Base-by-base conservation (phyloP, 2,888 invertebrate species). In the Oligia strigilis region DNA sequence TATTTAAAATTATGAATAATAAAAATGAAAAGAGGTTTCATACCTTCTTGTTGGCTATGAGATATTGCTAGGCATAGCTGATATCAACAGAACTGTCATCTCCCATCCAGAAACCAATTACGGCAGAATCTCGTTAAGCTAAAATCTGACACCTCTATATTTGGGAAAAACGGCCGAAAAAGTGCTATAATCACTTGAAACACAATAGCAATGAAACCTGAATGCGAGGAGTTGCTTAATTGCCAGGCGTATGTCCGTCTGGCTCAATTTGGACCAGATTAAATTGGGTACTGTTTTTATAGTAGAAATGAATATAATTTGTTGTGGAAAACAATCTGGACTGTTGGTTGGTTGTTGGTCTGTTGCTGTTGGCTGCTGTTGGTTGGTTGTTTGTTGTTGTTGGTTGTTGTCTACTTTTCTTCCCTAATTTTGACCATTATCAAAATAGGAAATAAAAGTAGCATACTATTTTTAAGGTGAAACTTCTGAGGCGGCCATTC, bases 61-160 rank as follows among this genome's bases (percentile, higher is more conserved):
- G 17, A 52, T 17, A 4, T 58, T 62, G 19, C 49, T 19, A 70
- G 52, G 13, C 17, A 62, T 17, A 49, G 0, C 75, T 60, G 8
- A 11, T 23, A 23, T 36, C 9, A 13, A 55, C 23, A 62, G 23
- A 52, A 4, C 23, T 60, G 29, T n/a, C n/a, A 36, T 55, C 36
- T 36, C 23, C 4, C 13, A 49, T 2, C 36, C 14, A n/a, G n/a
- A 23, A 40, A 72, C 36, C 81, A 73, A 81, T 78, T 81, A 79
- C 19, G 55, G 60, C 46, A 1, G 55, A 46, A 4, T 64, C 62
- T 79, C 73, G 64, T 81, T 78, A 72, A 36, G 11, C 19, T 64
- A 46, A 36, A 29, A 79, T n/a, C 55, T 64, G 81, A 64, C 14
- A 36, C 62, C 19, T 17, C 64, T 46, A 36, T 55, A 40, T 11